Conservation (phyloP, 2,888 invertebrate genomes). For the Clepsis dumicolana region DNA sequence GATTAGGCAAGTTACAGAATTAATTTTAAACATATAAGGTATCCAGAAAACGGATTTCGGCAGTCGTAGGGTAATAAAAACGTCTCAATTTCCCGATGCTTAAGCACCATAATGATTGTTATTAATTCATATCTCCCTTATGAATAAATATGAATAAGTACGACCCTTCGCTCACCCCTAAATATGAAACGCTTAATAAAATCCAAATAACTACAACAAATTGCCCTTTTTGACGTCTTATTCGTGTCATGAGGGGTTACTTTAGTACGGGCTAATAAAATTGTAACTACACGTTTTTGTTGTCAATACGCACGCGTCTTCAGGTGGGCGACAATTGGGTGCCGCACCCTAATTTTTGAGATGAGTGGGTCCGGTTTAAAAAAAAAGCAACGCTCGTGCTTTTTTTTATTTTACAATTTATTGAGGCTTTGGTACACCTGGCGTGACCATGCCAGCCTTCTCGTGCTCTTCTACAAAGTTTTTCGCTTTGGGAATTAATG, state of each 20-base stretch:
- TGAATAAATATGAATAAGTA: conserved; percentile 59
- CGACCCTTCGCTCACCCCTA: conserved; percentile 70
- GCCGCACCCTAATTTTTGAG: conserved; percentile 51
- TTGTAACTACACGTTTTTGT: conserved; percentile 56
- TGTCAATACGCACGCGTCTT: conserved; percentile 71
- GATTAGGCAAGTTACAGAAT: too few species aligned
- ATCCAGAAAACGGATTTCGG: too few species aligned
- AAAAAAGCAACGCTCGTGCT: too few species aligned
- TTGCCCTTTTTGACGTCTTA: conserved; percentile 84
- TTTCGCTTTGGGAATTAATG: too few species aligned
- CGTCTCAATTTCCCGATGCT: conserved; percentile 9
- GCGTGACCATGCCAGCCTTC: too few species aligned
- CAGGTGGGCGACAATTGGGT: conserved; percentile 61
- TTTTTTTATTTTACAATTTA: conserved; percentile 23
- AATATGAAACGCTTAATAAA: conserved; percentile 81
- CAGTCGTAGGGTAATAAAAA: neutral
- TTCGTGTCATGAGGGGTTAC: conserved; percentile 68
- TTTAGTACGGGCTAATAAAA: conserved; percentile 61
- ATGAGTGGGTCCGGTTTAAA: conserved; percentile 23
- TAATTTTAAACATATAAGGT: too few species aligned
- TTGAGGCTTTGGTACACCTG: too few species aligned
- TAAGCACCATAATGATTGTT: conserved; percentile 33
- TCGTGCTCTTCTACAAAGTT: too few species aligned
- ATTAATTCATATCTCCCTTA: conserved; percentile 45
- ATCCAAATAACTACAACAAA: conserved; percentile 74